phyloP scores from a whole-genome alignment of 2,888 invertebrate species.

The Seira ritae region DNA sequence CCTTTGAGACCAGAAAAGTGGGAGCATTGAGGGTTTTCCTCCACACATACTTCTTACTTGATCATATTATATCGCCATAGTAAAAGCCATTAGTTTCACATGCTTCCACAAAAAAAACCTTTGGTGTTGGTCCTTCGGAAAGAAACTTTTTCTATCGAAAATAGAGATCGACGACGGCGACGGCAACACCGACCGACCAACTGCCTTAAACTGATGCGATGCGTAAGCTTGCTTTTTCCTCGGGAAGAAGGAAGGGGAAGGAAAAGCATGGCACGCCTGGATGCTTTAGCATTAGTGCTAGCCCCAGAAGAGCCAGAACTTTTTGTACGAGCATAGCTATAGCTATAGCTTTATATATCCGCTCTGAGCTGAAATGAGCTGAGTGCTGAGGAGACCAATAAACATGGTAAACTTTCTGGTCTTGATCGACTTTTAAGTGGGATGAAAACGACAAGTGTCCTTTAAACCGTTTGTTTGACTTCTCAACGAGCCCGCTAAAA shows the following conservation, averaged over 20 bases:
- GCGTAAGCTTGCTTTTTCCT: neutral
- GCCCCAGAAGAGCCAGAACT: neutral
- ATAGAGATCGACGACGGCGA: neutral
- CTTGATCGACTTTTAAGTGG: conserved; percentile 61
- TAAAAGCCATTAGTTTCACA: too few species aligned
- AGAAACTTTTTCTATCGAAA: neutral
- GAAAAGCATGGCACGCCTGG: neutral
- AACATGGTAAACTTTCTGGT: conserved; percentile 26
- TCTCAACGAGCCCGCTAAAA: conserved; percentile 18
- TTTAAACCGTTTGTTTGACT: conserved; percentile 48
- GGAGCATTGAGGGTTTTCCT: neutral
- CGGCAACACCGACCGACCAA: neutral
- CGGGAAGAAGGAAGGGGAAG: neutral
- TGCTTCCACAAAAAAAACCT: too few species aligned
- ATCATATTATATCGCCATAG: conserved; percentile 11
- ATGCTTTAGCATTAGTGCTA: neutral
- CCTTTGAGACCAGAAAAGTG: neutral
- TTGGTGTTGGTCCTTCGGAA: neutral
- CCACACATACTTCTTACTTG: too few species aligned
- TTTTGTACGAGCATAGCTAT: too few species aligned
- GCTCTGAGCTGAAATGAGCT: too few species aligned
- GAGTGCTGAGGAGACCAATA: neutral
- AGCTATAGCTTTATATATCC: too few species aligned
- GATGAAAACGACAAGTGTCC: conserved; percentile 45
- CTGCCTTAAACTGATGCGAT: neutral